Evolutionary conservation across 1,140 invertebrate genomes (phyloP).

Genomic region (Coboldia fuscipes): DNA sequence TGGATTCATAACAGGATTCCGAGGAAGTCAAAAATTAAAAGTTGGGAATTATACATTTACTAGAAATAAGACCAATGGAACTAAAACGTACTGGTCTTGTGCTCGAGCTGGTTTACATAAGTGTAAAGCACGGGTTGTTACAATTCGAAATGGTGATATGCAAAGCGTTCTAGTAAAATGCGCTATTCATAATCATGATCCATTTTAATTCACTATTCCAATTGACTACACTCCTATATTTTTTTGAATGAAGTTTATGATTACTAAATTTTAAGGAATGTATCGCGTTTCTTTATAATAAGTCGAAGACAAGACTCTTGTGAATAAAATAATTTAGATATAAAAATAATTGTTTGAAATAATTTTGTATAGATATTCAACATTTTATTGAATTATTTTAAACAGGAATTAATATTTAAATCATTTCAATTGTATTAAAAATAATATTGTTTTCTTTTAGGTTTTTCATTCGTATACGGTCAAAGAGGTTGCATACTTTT

Average conservation of each 20-base stretch:
- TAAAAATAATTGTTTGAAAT: neutral
- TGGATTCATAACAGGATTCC: slow-evolving; percentile 18
- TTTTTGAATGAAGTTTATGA: too few species aligned
- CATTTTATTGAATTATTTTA: neutral
- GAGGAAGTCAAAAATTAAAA: slow-evolving; percentile 19
- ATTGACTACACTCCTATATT: too few species aligned
- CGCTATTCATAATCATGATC: slow-evolving; percentile 18
- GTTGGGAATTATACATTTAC: slow-evolving; percentile 19
- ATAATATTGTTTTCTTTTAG: slow-evolving; percentile 5
- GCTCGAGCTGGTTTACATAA: slow-evolving; percentile 19
- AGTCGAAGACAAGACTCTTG: too few species aligned
- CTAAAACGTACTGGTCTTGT: slow-evolving; percentile 20
- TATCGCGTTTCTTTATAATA: too few species aligned
- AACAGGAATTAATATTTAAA: too few species aligned
- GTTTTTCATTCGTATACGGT: slow-evolving; percentile 10
- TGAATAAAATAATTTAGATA: too few species aligned
- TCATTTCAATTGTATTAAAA: too few species aligned
- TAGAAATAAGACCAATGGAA: slow-evolving; percentile 15
- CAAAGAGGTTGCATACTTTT: slow-evolving; percentile 16
- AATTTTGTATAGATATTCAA: neutral
- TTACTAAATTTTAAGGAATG: too few species aligned
- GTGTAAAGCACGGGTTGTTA: slow-evolving; percentile 20
- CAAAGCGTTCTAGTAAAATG: slow-evolving; percentile 18
- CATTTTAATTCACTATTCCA: slow-evolving; percentile 17
- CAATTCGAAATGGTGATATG: slow-evolving; percentile 10